Percentiles rank a stretch among this genome's conserved stretches.
These are phyloP conservation scores for Leptopilina syphax DNA, from an alignment of 2,888 invertebrate genomes.

Conservation along the genomic window DNA sequence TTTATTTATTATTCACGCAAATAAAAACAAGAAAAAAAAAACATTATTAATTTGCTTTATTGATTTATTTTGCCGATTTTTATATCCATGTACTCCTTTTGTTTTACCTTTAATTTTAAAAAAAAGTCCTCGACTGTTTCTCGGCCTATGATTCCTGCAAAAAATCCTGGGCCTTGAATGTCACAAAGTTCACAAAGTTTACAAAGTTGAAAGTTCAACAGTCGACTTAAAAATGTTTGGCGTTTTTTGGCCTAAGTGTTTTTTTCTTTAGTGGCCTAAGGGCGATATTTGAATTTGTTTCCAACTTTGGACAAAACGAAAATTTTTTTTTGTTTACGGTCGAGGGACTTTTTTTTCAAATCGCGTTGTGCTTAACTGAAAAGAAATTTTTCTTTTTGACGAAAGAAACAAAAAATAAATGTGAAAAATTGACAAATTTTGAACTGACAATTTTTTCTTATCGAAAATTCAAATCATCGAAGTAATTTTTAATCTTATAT, in stretches of 20 bases:
- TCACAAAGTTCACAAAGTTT: not conserved
- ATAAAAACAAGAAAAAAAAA: constrained; percentile 62
- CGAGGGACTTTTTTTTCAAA: constrained; percentile 4
- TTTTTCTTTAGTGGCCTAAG: constrained; percentile 35
- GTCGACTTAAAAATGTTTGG: not conserved
- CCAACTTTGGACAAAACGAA: not conserved
- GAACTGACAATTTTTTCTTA: constrained; percentile 12
- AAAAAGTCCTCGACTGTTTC: constrained; percentile 56
- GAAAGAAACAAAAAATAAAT: not conserved
- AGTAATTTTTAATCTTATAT: constrained; percentile 26
- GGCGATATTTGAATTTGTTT: not conserved
- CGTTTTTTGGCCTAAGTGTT: constrained; percentile 32
- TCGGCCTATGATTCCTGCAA: constrained; percentile 61
- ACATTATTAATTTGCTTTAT: constrained; percentile 54
- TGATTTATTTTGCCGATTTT: constrained; percentile 53
- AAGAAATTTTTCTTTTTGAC: too few species aligned
- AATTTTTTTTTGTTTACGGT: not conserved
- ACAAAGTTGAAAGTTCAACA: too few species aligned
- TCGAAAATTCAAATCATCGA: constrained; percentile 37
- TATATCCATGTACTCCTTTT: constrained; percentile 39
- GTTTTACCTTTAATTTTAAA: constrained; percentile 27
- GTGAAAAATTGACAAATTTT: not conserved
- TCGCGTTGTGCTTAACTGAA: constrained; percentile 24
- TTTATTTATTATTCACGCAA: constrained; percentile 74
- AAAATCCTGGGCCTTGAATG: constrained; percentile 44